These are phyloP conservation scores for Gila orcuttii DNA, from an alignment of 2,113 vertebrate genomes.

Conservation along the genomic window DNA sequence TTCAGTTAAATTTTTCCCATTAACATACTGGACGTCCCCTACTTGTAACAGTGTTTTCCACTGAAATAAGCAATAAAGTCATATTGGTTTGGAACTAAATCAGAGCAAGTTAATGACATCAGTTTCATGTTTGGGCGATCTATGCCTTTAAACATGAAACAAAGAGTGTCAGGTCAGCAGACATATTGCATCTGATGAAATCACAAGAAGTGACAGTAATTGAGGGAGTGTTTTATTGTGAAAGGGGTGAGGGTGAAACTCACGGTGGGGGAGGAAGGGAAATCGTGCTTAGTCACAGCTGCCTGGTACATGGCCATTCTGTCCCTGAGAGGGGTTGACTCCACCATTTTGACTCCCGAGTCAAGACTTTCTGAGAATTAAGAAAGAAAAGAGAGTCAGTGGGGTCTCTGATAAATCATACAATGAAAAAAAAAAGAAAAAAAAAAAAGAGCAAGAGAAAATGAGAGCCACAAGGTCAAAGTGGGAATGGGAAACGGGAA, in stretches of 20 bases:
- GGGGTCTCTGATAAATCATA: not conserved
- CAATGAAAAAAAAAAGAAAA: not conserved
- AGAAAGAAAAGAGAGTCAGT: not conserved
- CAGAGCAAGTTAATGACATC: not conserved
- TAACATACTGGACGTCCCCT: not conserved
- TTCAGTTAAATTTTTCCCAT: not conserved
- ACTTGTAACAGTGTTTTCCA: not conserved
- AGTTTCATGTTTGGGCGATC: not conserved
- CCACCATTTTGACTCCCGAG: constrained; percentile 74
- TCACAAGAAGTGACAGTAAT: not conserved
- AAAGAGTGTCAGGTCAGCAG: not conserved
- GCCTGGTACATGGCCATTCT: constrained; percentile 95
- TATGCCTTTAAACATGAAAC: not conserved
- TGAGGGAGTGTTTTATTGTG: not conserved
- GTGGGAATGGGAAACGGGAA: constrained; percentile 22
- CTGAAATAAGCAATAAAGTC: not conserved
- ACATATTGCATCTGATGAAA: not conserved
- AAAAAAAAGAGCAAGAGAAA: not conserved
- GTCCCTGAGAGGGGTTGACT: constrained; percentile 87
- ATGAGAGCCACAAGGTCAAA: constrained; percentile 57
- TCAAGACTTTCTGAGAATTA: constrained; percentile 59
- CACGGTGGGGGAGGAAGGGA: constrained; percentile 62
- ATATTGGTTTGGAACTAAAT: not conserved
- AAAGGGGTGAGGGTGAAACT: constrained; percentile 47
- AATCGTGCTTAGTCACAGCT: constrained; percentile 86